phyloP scores from a whole-genome alignment of 2,113 vertebrate genomes.

The Hippopotamus amphibius region DNA sequence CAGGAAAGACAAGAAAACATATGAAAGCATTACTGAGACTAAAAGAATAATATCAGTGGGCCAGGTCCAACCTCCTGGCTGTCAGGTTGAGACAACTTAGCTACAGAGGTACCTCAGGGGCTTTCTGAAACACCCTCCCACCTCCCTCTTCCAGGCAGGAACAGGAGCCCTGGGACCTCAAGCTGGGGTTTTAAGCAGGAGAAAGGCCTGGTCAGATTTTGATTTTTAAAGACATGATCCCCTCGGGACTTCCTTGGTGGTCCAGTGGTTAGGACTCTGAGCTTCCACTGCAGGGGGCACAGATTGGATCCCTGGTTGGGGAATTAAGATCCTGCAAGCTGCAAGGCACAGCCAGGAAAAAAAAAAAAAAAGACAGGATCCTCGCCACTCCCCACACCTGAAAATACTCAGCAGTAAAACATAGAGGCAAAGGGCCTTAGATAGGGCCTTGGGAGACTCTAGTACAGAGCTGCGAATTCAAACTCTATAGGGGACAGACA shows the following conservation, averaged over 20 bases:
- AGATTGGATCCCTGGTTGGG: no score
- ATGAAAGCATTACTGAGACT: neutral
- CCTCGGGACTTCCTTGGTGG: no score
- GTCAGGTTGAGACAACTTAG: neutral
- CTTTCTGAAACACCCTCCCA: neutral
- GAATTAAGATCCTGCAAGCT: no score
- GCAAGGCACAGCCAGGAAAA: no score
- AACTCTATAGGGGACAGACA: neutral
- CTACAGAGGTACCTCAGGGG: neutral
- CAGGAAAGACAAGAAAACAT: neutral
- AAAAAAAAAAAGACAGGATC: neutral
- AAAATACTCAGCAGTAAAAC: constrained; percentile 23
- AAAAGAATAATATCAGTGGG: neutral
- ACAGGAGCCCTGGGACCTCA: neutral
- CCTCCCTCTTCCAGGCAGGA: neutral
- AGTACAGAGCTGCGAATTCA: neutral
- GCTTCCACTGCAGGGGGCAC: no score
- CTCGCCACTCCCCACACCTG: neutral
- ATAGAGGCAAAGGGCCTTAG: neutral
- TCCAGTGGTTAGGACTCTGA: no score
- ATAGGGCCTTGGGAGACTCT: neutral
- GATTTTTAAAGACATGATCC: neutral
- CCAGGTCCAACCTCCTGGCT: neutral
- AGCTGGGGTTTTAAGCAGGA: neutral
- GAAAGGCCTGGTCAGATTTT: neutral